Evolutionary conservation across 1,140 invertebrate genomes (phyloP).

Genomic region (Scaptomyza pallida): DNA sequence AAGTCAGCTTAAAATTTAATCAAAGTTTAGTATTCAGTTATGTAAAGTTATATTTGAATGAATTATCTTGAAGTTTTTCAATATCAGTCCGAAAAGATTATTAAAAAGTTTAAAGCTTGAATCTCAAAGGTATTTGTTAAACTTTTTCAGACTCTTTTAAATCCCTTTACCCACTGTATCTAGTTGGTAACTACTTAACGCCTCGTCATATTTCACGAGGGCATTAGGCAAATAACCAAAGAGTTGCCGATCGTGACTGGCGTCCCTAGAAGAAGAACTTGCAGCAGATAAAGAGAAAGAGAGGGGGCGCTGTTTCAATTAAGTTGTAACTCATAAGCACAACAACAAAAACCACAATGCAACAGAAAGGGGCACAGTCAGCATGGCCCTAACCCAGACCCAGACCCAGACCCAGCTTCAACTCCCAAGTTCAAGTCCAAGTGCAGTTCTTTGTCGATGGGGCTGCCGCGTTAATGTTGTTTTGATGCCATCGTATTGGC

Average conservation of each 20-base stretch:
- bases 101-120: too few species aligned
- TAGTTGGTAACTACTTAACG: slow-evolving; percentile 75
- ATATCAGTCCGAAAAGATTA: too few species aligned
- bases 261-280: slow-evolving; percentile 17
- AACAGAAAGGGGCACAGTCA: slow-evolving; percentile 2
- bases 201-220: slow-evolving; percentile 73
- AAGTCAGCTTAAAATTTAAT: slow-evolving; percentile 23
- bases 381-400: not conserved
- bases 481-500: slow-evolving; percentile 67
- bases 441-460: slow-evolving; percentile 14
- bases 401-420: not conserved
- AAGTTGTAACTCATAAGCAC: slow-evolving; percentile 77
- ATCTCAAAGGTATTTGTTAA: too few species aligned
- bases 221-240: slow-evolving; percentile 69
- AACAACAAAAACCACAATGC: slow-evolving; percentile 17
- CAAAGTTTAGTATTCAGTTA: too few species aligned
- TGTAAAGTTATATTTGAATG: too few species aligned
- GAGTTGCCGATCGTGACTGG: slow-evolving; percentile 76
- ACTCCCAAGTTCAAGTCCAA: slow-evolving; percentile 19
- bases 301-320: slow-evolving; percentile 66
- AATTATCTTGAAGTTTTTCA: too few species aligned
- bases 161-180: slow-evolving; percentile 44
- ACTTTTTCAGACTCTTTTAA: not conserved
- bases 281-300: slow-evolving; percentile 25
- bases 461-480: slow-evolving; percentile 65